Evolutionary conservation across 2,797 vertebrate species (phyloP).

Genomic region (Phataginus tetradactyla): DNA sequence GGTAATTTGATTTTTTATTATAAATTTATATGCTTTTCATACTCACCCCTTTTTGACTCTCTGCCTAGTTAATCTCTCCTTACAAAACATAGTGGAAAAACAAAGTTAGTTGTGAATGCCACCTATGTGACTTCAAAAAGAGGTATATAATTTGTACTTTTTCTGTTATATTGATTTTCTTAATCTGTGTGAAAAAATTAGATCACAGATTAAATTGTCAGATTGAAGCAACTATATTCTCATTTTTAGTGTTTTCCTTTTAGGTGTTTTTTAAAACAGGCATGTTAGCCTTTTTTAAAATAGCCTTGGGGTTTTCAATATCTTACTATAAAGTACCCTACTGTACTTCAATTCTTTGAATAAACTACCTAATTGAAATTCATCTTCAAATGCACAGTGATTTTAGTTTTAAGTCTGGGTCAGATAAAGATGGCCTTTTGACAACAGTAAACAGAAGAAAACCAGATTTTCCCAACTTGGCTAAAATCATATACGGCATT

Average conservation of each 20-base stretch:
- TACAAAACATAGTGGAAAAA: constrained; percentile 90
- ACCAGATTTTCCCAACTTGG: constrained; percentile 20
- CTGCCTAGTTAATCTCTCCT: constrained; percentile 88
- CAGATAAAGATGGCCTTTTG: constrained; percentile 53
- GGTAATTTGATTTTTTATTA: constrained; percentile 98
- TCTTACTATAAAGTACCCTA: constrained; percentile 17
- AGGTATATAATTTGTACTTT: constrained; percentile 55
- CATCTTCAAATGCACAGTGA: constrained; percentile 48
- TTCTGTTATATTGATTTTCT: constrained; percentile 75
- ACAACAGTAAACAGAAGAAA: constrained; percentile 47
- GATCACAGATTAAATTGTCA: constrained; percentile 31
- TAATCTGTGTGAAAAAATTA: constrained; percentile 62
- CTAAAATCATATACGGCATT: constrained; percentile 30
- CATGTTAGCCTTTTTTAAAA: constrained; percentile 51
- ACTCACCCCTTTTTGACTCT: constrained; percentile 86
- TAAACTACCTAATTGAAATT: constrained; percentile 43
- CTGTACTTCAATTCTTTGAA: constrained; percentile 19
- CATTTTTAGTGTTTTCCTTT: constrained; percentile 31
- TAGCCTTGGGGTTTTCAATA: constrained; percentile 23
- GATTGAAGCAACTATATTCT: constrained; percentile 52
- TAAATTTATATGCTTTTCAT: constrained; percentile 90
- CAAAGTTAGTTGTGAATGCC: constrained; percentile 84
- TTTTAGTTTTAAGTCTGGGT: constrained; percentile 51
- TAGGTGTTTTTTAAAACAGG: constrained; percentile 9
- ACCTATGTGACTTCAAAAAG: constrained; percentile 58